Conservation (phyloP, 1,140 invertebrate genomes). For the Pseudoatta argentina region DNA sequence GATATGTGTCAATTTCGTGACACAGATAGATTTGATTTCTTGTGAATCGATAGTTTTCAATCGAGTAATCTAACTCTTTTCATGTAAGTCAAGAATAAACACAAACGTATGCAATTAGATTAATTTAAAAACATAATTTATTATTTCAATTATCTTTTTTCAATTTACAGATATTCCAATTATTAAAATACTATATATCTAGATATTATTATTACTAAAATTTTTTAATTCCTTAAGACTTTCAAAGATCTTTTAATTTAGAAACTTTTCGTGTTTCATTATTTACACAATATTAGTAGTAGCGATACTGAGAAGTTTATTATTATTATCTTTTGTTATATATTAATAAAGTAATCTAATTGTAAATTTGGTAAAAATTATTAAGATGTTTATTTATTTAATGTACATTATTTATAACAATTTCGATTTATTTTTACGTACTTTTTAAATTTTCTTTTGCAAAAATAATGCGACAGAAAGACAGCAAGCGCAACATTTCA, state of each 20-base stretch:
- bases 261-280: no score
- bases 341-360: no score
- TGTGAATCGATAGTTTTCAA: not conserved
- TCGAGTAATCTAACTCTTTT: not conserved
- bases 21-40: not conserved
- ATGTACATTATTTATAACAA: not conserved
- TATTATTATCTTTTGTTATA: not conserved
- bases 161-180: not conserved
- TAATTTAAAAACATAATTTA: not conserved
- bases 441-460: not conserved
- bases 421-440: not conserved
- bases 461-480: not conserved
- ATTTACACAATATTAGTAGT: no score
- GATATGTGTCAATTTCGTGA: not conserved
- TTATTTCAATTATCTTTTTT: slow-evolving; percentile 3
- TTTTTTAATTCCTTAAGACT: no score
- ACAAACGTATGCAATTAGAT: not conserved
- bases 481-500: not conserved
- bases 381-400: not conserved
- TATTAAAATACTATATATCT: no score
- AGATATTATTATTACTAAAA: no score
- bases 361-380: not conserved
- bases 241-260: no score
- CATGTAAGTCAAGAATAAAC: not conserved
- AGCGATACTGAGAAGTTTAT: no score